Base-by-base conservation (phyloP, 30 jellyfish, hydroid and myxozoan species). In the Phacellophora camtschatica region DNA sequence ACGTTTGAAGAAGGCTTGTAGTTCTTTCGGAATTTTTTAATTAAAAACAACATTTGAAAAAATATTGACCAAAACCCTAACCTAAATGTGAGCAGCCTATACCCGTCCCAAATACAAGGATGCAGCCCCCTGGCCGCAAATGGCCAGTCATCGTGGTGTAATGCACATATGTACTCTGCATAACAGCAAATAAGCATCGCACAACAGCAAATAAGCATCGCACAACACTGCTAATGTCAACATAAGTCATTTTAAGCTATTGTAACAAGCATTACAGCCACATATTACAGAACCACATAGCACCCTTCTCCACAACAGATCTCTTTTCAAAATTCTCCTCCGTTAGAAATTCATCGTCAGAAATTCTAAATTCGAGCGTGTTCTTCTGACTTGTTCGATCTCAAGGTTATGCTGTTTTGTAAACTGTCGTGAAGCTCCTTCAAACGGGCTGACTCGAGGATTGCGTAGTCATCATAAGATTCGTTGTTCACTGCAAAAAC, bases 361-460 rank as follows among this genome's bases (percentile, higher is more conserved):
- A 20, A 19, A 23, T 35, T 11, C 54, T 34, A 80, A 1, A 80
- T 54, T 15, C 91, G 70, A 0, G 78, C 91, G 30, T 45, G 54
- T 28, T 80, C 77, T 28, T 80, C 91, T 3, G 91, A 49, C 41
- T 70, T 64, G 84, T 32, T 80, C 5, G 81, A 69, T 59, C 77
- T 51, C 19, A 80, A 32, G 0, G 84, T 62, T 18, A 80, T 32
- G 34, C 48, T 77, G 51, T 80, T 80, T 33, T 51, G 73, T 27
- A 80, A 65, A 31, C 91, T 80, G 54, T 80, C 91, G 36, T 80
- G 91, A 19, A 70, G 81, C 19, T 64, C 91, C 76, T 80, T 80
- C 9, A 77, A 77, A 64, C 91, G 91, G 22, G 91, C 91, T 36
- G 91, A 80, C 31, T 80, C 91, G 43, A 80, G 63, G n/a, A 80